Conservation (phyloP, 2,113 vertebrate genomes). For the Aspiorhynchus laticeps region DNA sequence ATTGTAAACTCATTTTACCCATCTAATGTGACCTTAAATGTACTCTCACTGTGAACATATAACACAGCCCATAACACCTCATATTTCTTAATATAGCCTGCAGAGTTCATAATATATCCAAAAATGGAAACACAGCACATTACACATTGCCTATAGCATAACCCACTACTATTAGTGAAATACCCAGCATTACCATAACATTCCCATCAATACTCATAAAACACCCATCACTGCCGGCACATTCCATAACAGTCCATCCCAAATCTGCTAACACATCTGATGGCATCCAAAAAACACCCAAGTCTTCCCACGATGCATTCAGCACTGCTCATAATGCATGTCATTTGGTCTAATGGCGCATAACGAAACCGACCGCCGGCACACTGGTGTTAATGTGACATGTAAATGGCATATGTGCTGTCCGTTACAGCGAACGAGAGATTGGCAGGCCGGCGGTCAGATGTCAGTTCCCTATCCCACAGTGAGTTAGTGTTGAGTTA, state of each 20-base stretch:
- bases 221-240: not conserved
- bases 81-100: not conserved
- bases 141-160: not conserved
- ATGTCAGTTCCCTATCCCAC: slow-evolving; percentile 15
- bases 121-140: not conserved
- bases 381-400: slow-evolving; percentile 23
- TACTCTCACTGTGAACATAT: not conserved
- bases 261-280: not conserved
- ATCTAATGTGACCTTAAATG: not conserved
- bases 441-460: slow-evolving; percentile 15
- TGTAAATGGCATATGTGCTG: slow-evolving; percentile 19
- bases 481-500: slow-evolving; percentile 48
- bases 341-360: not conserved
- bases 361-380: not conserved
- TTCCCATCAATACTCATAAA: slow-evolving; percentile 4
- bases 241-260: not conserved
- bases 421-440: not conserved
- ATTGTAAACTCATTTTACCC: not conserved
- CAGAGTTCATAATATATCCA: not conserved
- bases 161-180: not conserved
- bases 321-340: slow-evolving; percentile 8
- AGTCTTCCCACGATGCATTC: not conserved
- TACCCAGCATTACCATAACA: not conserved
- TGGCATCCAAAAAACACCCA: not conserved
- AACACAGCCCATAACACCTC: not conserved